phyloP scores from a whole-genome alignment of 2,113 vertebrate genomes.

The Pterophyllum scalare region DNA sequence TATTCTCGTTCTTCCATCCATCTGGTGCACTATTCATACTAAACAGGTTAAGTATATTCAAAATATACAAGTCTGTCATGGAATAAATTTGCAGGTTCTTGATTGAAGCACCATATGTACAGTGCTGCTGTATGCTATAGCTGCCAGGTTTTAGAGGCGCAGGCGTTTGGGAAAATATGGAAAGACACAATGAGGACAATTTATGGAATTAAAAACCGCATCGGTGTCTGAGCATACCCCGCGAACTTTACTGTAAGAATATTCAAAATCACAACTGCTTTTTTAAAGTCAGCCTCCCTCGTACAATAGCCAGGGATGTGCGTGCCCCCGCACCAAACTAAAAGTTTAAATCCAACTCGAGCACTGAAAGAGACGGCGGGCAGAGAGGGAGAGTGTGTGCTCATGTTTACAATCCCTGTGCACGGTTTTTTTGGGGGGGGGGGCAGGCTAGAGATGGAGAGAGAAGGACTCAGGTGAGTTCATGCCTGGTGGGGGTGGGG shows the following conservation, averaged over 20 bases:
- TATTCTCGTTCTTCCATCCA: constrained; percentile 69
- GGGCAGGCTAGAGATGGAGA: neutral
- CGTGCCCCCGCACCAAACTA: constrained; percentile 49
- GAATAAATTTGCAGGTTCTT: constrained; percentile 70
- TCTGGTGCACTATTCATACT: constrained; percentile 64
- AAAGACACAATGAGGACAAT: constrained; percentile 53
- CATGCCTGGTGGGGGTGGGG: neutral
- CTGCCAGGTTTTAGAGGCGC: constrained; percentile 51
- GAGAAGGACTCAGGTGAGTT: constrained; percentile 61
- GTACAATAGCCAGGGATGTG: constrained; percentile 59
- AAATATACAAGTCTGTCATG: constrained; percentile 61
- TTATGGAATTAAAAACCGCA: constrained; percentile 63
- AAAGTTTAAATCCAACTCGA: constrained; percentile 66
- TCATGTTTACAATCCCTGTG: constrained; percentile 18
- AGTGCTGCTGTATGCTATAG: constrained; percentile 37
- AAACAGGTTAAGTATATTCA: constrained; percentile 69
- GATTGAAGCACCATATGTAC: constrained; percentile 78
- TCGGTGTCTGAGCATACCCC: constrained; percentile 24
- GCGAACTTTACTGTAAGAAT: constrained; percentile 47
- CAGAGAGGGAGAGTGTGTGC: constrained; percentile 34
- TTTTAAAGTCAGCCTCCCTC: constrained; percentile 59
- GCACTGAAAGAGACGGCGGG: constrained; percentile 15
- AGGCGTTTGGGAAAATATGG: constrained; percentile 35
- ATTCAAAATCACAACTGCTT: constrained; percentile 50
- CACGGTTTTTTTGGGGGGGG: constrained; percentile 16